These are phyloP conservation scores for Melipona bicolor DNA, from an alignment of 2,888 invertebrate species.

Conservation along the genomic window DNA sequence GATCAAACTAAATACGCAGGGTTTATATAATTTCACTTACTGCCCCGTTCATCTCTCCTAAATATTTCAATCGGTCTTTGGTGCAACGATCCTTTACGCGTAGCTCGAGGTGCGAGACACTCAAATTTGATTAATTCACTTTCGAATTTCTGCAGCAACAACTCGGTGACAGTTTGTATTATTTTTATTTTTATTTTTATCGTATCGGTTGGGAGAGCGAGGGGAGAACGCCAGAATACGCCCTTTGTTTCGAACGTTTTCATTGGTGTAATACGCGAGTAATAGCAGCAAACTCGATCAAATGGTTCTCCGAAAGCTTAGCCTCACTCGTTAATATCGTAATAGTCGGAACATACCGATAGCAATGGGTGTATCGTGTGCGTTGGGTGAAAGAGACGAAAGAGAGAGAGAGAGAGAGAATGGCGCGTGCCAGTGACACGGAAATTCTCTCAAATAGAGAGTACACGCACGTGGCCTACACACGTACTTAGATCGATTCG, in stretches of 20 bases:
- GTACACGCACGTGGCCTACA: slow-evolving; percentile 31
- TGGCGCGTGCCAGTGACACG: slow-evolving; percentile 49
- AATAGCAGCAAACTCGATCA: slow-evolving; percentile 44
- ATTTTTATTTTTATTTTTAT: background rate
- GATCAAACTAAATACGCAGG: no score
- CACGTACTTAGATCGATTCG: slow-evolving; percentile 37
- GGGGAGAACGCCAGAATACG: background rate
- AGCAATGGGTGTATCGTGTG: no score
- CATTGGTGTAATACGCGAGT: slow-evolving; percentile 21
- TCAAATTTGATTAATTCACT: no score
- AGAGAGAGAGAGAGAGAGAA: background rate
- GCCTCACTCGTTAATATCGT: slow-evolving; percentile 68
- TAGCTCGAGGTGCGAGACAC: no score
- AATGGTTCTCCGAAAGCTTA: slow-evolving; percentile 44
- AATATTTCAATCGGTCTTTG: no score
- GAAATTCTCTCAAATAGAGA: slow-evolving; percentile 57
- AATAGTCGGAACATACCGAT: slow-evolving; percentile 52
- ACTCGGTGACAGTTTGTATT: background rate
- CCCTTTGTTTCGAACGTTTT: slow-evolving; percentile 25
- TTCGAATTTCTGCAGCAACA: background rate
- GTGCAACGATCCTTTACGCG: no score
- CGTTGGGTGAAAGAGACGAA: background rate
- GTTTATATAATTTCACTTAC: no score
- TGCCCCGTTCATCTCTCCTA: no score
- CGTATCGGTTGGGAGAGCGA: background rate